Evolutionary conservation across 2,797 vertebrate genomes (phyloP).

Genomic region (Poeciliopsis turneri): DNA sequence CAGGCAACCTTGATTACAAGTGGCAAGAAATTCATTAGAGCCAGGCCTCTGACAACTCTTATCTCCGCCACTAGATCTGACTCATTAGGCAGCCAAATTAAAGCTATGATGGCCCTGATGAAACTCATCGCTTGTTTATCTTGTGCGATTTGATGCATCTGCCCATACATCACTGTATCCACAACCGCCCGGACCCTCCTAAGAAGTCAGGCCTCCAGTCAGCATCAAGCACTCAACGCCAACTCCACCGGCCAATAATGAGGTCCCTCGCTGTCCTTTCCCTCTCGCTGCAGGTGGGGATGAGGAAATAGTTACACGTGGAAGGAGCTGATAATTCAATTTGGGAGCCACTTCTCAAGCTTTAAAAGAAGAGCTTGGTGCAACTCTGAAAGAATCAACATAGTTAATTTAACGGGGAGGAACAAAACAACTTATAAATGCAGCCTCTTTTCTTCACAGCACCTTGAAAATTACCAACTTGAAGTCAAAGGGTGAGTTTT

Average conservation of each 20-base stretch:
- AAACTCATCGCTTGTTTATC: conserved; percentile 98
- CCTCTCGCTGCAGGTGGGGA: conserved; percentile 56
- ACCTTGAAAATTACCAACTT: conserved; percentile 22
- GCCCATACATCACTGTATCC: conserved; percentile 86
- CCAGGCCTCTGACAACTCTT: conserved; percentile 95
- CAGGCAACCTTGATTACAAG: conserved; percentile 99
- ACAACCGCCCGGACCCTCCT: conserved; percentile 75
- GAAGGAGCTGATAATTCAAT: conserved; percentile 69
- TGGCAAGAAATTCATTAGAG: conserved; percentile 99
- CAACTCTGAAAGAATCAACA: conserved; percentile 13
- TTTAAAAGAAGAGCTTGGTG: conserved; percentile 31
- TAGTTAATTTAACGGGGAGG: neutral
- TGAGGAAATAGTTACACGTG: conserved; percentile 51
- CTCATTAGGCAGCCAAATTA: conserved; percentile 97
- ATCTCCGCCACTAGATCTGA: conserved; percentile 95
- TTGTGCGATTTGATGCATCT: conserved; percentile 97
- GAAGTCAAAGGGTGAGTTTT: conserved; percentile 29
- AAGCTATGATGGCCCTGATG: conserved; percentile 97
- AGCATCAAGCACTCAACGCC: conserved; percentile 53
- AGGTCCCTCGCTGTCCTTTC: conserved; percentile 36
- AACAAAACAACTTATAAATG: conserved; percentile 1
- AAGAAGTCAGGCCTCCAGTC: conserved; percentile 75
- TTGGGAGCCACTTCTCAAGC: conserved; percentile 24
- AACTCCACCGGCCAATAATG: conserved; percentile 57
- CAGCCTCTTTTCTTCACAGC: conserved; percentile 2